Evolutionary conservation across 2,888 invertebrate genomes (phyloP).

Genomic region (Antheraea yamamai): DNA sequence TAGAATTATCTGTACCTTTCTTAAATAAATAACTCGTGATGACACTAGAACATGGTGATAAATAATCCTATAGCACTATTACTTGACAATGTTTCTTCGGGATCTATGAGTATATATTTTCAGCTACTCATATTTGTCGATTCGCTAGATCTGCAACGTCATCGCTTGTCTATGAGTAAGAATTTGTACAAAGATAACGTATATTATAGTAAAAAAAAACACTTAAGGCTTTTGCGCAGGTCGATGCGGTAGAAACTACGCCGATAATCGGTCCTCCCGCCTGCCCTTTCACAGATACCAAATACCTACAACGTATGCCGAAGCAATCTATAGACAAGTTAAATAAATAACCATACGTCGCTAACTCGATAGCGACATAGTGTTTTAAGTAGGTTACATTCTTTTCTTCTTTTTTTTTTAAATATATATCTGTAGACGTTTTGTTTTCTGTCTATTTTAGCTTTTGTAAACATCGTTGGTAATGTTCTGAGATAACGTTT

Average conservation of each 20-base stretch:
- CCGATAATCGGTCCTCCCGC: neutral
- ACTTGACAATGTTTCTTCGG: too few species aligned
- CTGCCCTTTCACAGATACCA: neutral
- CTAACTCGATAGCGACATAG: constrained; percentile 1
- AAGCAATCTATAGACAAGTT: neutral
- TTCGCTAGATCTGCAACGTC: too few species aligned
- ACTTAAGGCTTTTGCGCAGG: neutral
- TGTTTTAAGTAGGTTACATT: constrained; percentile 9
- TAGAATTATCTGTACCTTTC: too few species aligned
- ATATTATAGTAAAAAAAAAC: neutral
- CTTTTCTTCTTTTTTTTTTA: neutral
- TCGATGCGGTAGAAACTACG: neutral
- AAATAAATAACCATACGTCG: constrained; percentile 12
- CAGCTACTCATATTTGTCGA: too few species aligned
- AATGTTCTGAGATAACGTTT: constrained; percentile 38
- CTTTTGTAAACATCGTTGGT: constrained; percentile 33
- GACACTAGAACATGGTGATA: too few species aligned
- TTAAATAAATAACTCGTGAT: too few species aligned
- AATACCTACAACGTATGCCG: neutral
- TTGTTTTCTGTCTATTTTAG: constrained; percentile 13
- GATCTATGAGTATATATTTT: too few species aligned
- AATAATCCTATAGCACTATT: too few species aligned
- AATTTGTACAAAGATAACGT: too few species aligned
- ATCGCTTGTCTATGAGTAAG: too few species aligned
- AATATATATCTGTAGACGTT: neutral